Base-by-base conservation (phyloP, 2,113 vertebrate species). In the Actinemys pallida region DNA sequence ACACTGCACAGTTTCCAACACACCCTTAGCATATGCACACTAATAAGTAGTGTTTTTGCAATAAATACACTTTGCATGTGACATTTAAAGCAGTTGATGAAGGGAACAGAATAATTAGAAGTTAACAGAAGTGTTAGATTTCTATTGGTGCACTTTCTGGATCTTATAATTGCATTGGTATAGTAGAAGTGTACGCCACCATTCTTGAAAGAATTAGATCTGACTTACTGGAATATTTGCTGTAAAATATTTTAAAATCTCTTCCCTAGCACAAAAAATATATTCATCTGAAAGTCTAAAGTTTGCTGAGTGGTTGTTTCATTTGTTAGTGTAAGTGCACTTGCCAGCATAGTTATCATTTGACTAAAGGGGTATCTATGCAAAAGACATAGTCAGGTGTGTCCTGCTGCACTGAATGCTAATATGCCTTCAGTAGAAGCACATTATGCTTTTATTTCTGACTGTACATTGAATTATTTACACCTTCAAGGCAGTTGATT, bases 381-480 rank as follows among this genome's bases (percentile, higher is more conserved):
- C 85, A 94, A 98, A 97, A 97, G 96, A 89, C 35, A 69, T 96
- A 97, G 96, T 96, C 97, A 98, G 96, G 96, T 98, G 94, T 50
- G 93, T 96, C 96, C 94, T 88, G 57, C 93, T 94, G 90, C 90
- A 93, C 19, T 31, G 97, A 97, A 98, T 98, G 95, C 86, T 97
- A 98, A 98, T 96, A 89, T 69, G 80, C 90, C 94, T 97, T 97
- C 20, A 25, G 92, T 88, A 95, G 94, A 93, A 92, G 96, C 96
- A 98, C 91, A 97, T 98, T 97, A 97, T 91, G 96, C 98, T 98
- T 98, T 99, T 97, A 98, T 98, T 98, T 99, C 98, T 98, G 98
- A 98, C 98, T 98, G 96, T 98, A 99, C 98, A 98, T 98, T 98
- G 98, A 99, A 99, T 99, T 99, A 99, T 99, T 99, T 99, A 99